Conservation (phyloP, 2,888 invertebrate genomes). For the Melipona bicolor region DNA sequence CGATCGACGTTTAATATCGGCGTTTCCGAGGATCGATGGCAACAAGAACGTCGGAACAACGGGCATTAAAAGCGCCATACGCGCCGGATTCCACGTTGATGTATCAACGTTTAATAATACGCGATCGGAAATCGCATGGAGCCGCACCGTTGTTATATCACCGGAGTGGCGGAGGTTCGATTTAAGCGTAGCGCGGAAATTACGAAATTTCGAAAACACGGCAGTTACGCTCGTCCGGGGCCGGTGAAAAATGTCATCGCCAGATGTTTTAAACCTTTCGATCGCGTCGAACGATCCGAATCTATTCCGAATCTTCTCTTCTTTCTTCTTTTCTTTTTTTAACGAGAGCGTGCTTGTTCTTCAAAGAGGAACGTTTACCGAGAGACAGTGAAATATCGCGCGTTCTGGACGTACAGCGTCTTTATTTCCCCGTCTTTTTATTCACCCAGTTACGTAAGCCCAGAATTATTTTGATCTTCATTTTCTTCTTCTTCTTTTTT, state of each 20-base stretch:
- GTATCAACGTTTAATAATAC: conserved; percentile 51
- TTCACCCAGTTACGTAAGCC: conserved; percentile 61
- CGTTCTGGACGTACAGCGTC: conserved; percentile 28
- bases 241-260: conserved; percentile 38
- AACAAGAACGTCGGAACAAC: conserved; percentile 4
- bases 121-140: background rate
- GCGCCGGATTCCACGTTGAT: conserved; percentile 26
- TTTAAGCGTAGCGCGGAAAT: conserved; percentile 10
- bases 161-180: background rate
- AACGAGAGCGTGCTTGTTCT: conserved; percentile 38
- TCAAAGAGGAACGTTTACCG: conserved; percentile 54
- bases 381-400: conserved; percentile 63
- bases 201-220: background rate
- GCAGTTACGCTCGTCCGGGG: background rate
- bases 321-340: conserved; percentile 13
- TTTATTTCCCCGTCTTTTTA: conserved; percentile 58
- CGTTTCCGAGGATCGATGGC: background rate
- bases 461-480: conserved; percentile 50
- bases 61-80: conserved; percentile 20
- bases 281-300: conserved; percentile 38
- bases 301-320: conserved; percentile 22
- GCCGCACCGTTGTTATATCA: conserved; percentile 10
- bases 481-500: background rate
- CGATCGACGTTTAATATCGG: background rate
- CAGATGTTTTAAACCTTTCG: conserved; percentile 40